A percentile compares a stretch with the other conserved stretches of the same genome.
These are phyloP conservation scores for Kryptolebias ocellatus DNA, from an alignment of 2,797 vertebrate species.

Conservation along the genomic window DNA sequence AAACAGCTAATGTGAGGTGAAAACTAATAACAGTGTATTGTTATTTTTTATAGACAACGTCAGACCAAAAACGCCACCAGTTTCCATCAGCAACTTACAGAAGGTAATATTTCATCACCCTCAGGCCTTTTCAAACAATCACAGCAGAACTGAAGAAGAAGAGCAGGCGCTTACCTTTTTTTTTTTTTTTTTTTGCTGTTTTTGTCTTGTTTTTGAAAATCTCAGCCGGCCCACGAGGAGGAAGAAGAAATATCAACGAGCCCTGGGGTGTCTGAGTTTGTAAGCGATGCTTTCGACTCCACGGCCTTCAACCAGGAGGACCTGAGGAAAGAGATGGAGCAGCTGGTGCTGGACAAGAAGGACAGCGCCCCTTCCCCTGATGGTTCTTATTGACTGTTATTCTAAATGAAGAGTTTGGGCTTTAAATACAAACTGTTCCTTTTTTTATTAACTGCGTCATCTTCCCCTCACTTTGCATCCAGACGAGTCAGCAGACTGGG, in stretches of 20 bases:
- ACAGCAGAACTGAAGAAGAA: no score
- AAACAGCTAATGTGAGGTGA: background rate
- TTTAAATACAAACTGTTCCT: background rate
- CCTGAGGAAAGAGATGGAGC: constrained; percentile 96
- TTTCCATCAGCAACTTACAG: constrained; percentile 72
- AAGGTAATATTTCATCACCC: constrained; percentile 51
- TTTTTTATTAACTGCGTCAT: background rate
- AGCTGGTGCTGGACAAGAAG: constrained; percentile 94
- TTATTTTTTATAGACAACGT: constrained; percentile 72
- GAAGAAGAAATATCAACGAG: constrained; percentile 96
- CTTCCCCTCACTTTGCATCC: background rate
- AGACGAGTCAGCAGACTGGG: constrained; percentile 90
- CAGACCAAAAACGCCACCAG: constrained; percentile 83
- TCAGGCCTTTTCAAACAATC: background rate
- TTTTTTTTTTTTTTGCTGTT: background rate
- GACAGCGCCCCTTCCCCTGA: constrained; percentile 79
- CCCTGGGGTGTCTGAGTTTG: constrained; percentile 95
- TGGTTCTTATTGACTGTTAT: constrained; percentile 71
- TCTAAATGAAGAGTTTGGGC: background rate
- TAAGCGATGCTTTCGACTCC: constrained; percentile 94
- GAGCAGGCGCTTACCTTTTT: background rate
- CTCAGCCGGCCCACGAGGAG: constrained; percentile 76
- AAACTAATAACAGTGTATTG: constrained; percentile 3
- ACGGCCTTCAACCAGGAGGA: constrained; percentile 92
- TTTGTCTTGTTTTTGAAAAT: background rate